These are phyloP conservation scores for Phyllotis vaccarum DNA, from an alignment of 2,797 vertebrate species.

Conservation along the genomic window DNA sequence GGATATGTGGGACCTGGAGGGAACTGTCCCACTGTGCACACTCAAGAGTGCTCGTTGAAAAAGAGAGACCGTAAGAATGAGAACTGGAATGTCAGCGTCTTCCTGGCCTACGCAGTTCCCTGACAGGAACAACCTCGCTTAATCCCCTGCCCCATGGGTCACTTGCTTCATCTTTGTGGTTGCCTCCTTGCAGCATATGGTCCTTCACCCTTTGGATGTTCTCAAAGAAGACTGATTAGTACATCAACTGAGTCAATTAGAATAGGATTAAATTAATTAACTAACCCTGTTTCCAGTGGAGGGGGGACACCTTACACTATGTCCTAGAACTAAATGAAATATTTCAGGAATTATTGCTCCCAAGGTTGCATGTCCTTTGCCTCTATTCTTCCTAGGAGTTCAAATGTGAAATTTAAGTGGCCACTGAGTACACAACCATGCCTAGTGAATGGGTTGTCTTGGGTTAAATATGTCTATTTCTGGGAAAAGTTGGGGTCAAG, in stretches of 20 bases:
- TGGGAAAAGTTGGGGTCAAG: not conserved
- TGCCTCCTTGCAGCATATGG: fast-evolving
- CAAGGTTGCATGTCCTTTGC: no score
- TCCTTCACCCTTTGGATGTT: not conserved
- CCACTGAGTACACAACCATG: not conserved
- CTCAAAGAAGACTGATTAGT: not conserved
- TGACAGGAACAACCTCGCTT: fast-evolving
- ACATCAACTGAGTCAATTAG: not conserved
- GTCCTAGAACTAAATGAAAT: not conserved
- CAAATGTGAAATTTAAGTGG: not conserved
- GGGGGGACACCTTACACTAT: not conserved
- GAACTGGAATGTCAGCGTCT: fast-evolving
- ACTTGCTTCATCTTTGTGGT: fast-evolving
- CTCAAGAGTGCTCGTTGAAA: not conserved
- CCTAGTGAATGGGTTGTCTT: not conserved
- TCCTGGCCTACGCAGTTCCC: not conserved
- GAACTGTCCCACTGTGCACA: no score
- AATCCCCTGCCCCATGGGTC: fast-evolving
- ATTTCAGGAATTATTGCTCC: not conserved
- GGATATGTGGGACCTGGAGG: not conserved
- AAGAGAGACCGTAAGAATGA: not conserved
- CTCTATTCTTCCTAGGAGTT: not conserved
- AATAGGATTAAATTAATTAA: not conserved
- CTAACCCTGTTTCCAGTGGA: not conserved
- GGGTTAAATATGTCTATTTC: not conserved